Conservation (phyloP, 2,888 invertebrate genomes). For the Epiblema foenella region DNA sequence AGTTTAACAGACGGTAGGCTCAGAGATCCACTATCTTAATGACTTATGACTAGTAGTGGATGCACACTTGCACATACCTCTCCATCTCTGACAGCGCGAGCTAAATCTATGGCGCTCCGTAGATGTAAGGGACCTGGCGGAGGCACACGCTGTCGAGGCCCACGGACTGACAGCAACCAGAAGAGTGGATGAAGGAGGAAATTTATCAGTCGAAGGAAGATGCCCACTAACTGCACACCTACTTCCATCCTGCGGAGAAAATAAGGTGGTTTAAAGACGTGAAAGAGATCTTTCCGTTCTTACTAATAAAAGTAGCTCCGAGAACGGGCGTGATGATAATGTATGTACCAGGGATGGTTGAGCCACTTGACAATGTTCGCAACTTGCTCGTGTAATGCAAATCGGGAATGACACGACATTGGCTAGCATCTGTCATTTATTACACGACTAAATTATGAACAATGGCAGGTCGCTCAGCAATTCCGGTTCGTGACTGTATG, state of each 20-base stretch:
- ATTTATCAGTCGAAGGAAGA: slow-evolving; percentile 70
- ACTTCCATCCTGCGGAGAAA: slow-evolving; percentile 73
- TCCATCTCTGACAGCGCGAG: slow-evolving; percentile 83
- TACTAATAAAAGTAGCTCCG: too few relatives aligned
- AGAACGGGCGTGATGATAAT: too few relatives aligned
- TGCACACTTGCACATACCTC: too few relatives aligned
- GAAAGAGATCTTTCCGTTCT: too few relatives aligned
- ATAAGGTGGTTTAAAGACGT: not conserved
- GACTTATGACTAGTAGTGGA: not conserved
- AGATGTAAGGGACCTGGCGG: slow-evolving; percentile 80
- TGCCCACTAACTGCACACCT: slow-evolving; percentile 72
- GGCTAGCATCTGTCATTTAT: too few relatives aligned
- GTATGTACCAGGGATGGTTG: too few relatives aligned
- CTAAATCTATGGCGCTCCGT: slow-evolving; percentile 84
- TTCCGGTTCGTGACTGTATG: too few relatives aligned
- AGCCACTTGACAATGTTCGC: too few relatives aligned
- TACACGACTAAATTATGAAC: too few relatives aligned
- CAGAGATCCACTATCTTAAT: not conserved
- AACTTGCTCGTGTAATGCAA: too few relatives aligned
- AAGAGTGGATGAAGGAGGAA: slow-evolving; percentile 68
- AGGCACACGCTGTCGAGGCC: slow-evolving; percentile 63
- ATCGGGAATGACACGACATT: too few relatives aligned
- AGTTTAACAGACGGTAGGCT: not conserved
- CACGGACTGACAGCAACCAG: slow-evolving; percentile 63
- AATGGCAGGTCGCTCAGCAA: too few relatives aligned